These are phyloP conservation scores for Halocaridina rubra DNA, from an alignment of 2,888 invertebrate genomes.

Conservation along the genomic window DNA sequence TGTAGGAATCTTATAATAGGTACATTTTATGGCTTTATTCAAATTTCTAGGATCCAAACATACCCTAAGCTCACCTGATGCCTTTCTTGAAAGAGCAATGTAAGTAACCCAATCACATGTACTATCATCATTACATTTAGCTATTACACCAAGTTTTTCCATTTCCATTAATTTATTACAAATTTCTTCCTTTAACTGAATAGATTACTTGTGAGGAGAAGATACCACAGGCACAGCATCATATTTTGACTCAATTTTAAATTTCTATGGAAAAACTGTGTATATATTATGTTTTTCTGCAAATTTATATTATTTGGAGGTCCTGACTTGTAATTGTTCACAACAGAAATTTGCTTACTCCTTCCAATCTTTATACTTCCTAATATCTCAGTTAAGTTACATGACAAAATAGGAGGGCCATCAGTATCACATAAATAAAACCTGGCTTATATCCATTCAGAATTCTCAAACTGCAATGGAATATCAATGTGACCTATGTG, in stretches of 20 bases:
- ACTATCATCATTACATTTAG: background rate
- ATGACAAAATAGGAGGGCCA: background rate
- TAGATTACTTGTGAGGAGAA: background rate
- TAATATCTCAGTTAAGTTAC: background rate
- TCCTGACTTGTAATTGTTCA: background rate
- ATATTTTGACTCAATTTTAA: background rate
- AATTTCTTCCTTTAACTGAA: background rate
- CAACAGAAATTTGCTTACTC: background rate
- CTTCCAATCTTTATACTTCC: background rate
- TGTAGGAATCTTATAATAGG: background rate
- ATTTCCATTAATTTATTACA: background rate
- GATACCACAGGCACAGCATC: background rate
- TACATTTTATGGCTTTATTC: background rate
- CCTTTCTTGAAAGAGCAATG: background rate
- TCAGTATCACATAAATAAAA: background rate
- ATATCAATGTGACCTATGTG: too few species aligned
- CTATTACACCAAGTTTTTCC: background rate
- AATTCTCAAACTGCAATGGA: background rate
- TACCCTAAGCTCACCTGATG: background rate
- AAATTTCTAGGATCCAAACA: background rate
- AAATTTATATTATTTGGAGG: background rate
- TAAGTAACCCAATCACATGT: background rate
- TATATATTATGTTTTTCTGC: background rate
- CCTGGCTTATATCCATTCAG: background rate
- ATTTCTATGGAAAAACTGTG: background rate